Evolutionary conservation across 2,797 vertebrate species (phyloP).

Genomic region (Poecilia gillii): DNA sequence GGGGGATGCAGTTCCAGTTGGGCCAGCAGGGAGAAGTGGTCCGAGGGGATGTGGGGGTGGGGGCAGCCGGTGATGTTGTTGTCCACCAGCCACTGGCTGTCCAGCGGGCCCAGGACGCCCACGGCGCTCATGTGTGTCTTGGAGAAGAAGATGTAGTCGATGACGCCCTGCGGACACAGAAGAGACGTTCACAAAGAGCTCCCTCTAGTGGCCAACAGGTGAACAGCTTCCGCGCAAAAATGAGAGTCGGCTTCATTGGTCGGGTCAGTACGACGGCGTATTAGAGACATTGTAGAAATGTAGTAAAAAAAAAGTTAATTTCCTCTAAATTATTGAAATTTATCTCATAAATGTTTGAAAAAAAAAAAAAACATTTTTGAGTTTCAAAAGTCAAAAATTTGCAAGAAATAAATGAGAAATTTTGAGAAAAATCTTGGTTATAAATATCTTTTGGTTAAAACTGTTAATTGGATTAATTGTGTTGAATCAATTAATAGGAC

Average conservation of each 20-base stretch:
- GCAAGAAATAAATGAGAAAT: no score
- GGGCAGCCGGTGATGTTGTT: conserved; percentile 99
- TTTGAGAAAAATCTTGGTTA: no score
- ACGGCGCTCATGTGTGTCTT: conserved; percentile 96
- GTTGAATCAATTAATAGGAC: no score
- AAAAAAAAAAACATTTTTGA: no score
- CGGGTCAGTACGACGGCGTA: no score
- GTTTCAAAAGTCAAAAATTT: no score
- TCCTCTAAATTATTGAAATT: no score
- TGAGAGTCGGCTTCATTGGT: neutral
- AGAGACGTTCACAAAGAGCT: neutral
- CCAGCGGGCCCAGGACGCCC: conserved; percentile 94
- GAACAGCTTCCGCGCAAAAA: neutral
- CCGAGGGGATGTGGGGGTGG: conserved; percentile 98
- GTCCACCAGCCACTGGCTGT: conserved; percentile 95
- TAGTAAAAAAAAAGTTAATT: no score
- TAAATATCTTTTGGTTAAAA: no score
- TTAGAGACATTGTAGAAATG: no score
- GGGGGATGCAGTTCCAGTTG: conserved; percentile 95
- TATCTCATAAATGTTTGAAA: no score
- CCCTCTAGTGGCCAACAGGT: neutral
- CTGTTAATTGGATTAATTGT: no score
- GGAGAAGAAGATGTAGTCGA: conserved; percentile 99
- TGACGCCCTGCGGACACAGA: conserved; percentile 88
- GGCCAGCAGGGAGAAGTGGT: conserved; percentile 99